These are phyloP conservation scores for Ypsolopha scabrella DNA, from an alignment of 2,888 invertebrate genomes.

Conservation along the genomic window DNA sequence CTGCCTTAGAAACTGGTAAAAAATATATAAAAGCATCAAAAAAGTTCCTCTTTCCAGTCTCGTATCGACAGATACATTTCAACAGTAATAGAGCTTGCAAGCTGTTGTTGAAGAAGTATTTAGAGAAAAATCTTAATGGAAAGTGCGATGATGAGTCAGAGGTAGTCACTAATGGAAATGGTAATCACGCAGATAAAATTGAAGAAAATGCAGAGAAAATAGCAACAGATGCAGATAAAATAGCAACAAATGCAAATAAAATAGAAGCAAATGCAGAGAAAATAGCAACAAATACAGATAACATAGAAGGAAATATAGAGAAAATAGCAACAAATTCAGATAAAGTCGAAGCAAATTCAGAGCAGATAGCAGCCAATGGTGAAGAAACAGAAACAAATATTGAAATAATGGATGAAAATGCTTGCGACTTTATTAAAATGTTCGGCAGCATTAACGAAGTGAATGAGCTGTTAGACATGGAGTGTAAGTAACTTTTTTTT, in stretches of 20 bases:
- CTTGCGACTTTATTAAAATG: conserved; percentile 30
- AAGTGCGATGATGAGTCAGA: conserved; percentile 4
- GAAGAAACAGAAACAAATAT: background rate
- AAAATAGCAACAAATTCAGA: background rate
- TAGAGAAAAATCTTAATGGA: conserved; percentile 11
- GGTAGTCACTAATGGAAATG: conserved; percentile 3
- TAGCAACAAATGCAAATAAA: background rate
- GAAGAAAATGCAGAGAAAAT: background rate
- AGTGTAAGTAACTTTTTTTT: conserved; percentile 34
- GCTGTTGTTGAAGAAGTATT: conserved; percentile 23
- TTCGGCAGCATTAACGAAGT: conserved; percentile 50
- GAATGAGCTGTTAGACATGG: conserved; percentile 42
- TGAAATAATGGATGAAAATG: conserved; percentile 15
- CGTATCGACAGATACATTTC: conserved; percentile 19
- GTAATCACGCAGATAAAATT: background rate
- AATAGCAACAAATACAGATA: background rate
- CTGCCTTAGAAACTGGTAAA: conserved; percentile 14
- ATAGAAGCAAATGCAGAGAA: background rate
- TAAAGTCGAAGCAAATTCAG: background rate
- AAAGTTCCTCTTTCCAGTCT: conserved; percentile 33
- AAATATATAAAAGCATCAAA: conserved; percentile 17
- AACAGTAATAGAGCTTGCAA: conserved; percentile 15
- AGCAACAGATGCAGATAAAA: background rate
- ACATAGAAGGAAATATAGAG: background rate
- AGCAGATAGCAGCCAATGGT: background rate